Evolutionary conservation across 2,888 invertebrate species (phyloP).

Genomic region (Volucella inflata): DNA sequence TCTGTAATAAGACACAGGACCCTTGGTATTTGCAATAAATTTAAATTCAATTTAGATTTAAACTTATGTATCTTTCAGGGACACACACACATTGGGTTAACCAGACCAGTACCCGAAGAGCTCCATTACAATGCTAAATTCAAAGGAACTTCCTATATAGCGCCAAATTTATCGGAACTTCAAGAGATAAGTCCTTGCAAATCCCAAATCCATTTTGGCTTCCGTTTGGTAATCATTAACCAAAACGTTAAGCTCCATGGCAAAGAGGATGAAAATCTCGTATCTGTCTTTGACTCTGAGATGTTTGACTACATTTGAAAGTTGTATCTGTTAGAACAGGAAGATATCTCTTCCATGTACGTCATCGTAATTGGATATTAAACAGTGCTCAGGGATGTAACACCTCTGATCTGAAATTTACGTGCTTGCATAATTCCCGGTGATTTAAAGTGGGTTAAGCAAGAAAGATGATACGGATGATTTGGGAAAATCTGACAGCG

Average conservation of each 20-base stretch:
- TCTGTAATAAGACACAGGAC: no score
- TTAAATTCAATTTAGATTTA: conserved; percentile 43
- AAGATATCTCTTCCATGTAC: neutral
- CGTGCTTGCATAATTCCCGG: neutral
- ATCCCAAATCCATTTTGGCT: conserved; percentile 62
- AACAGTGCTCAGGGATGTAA: conserved; percentile 23
- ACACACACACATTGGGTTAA: conserved; percentile 28
- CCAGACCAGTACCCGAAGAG: conserved; percentile 8
- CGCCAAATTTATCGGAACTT: conserved; percentile 22
- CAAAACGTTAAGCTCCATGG: neutral
- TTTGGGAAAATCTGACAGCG: no score
- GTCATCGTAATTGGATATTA: conserved; percentile 43
- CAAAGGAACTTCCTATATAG: conserved; percentile 4
- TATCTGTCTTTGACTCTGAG: neutral
- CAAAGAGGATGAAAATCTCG: conserved; percentile 10
- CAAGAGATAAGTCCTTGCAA: conserved; percentile 54
- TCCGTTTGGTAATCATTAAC: conserved; percentile 65
- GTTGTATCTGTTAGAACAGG: conserved; percentile 6
- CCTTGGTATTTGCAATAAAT: conserved; percentile 27
- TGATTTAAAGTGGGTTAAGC: conserved; percentile 2
- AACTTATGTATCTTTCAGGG: conserved; percentile 4
- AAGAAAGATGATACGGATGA: neutral
- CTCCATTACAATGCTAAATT: conserved; percentile 4
- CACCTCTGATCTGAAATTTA: conserved; percentile 28
- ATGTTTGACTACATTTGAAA: neutral